Conservation (phyloP, 2,888 invertebrate genomes). For the Diaphora mendica region DNA sequence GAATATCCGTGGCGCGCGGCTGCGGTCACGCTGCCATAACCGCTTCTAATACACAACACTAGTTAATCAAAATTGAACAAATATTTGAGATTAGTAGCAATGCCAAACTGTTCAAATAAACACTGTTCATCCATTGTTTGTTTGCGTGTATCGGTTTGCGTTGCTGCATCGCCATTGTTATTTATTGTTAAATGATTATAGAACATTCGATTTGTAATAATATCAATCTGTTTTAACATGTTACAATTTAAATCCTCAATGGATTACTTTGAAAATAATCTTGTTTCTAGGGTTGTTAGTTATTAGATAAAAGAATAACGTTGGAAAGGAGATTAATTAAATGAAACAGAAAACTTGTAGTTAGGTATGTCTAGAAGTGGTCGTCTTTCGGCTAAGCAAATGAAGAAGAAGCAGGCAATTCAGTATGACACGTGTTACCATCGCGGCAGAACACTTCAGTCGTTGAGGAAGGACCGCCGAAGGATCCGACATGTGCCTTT, state of each 20-base stretch:
- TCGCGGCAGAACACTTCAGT: too few relatives aligned
- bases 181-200: neutral
- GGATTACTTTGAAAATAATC: neutral
- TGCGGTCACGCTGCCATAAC: slow-evolving; percentile 39
- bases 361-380: too few relatives aligned
- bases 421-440: too few relatives aligned
- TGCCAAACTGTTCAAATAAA: slow-evolving; percentile 11
- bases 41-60: slow-evolving; percentile 31
- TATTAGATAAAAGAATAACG: neutral
- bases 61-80: slow-evolving; percentile 26
- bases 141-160: slow-evolving; percentile 3
- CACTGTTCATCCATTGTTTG: slow-evolving; percentile 3
- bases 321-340: neutral
- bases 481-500: too few relatives aligned
- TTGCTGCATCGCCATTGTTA: neutral
- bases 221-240: neutral
- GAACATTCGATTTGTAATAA: neutral
- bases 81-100: slow-evolving; percentile 43
- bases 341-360: too few relatives aligned
- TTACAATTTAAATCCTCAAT: neutral
- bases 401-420: too few relatives aligned
- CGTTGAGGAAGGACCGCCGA: too few relatives aligned
- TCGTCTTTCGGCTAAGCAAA: too few relatives aligned
- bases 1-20: slow-evolving; percentile 37
- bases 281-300: neutral